Base-by-base conservation (phyloP, 2,797 vertebrate genomes). In the Girardinus metallicus region DNA sequence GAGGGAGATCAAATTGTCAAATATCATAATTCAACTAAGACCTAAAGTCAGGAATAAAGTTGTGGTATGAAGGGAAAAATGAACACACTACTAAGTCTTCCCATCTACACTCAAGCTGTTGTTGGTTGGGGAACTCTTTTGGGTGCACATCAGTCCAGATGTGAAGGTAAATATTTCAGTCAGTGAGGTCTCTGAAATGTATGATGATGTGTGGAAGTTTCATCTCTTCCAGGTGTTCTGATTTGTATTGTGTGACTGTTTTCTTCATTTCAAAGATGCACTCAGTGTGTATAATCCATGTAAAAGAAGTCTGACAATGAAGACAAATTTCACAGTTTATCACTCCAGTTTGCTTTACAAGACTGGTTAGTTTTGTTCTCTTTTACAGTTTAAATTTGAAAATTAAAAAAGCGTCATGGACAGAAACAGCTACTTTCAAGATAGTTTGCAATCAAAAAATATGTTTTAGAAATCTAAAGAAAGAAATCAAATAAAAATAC, bases 1-100 rank as follows among this genome's bases (percentile, higher is more conserved):
- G 74, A 93, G 23, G 21, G 39, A 70, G 77, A 83, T 83, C 82
- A 87, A 77, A 88, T 73, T 76, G 83, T 91, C 53, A 93, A 76
- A 88, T 73, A 75, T 83, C 83, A 79, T 41, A 80, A 26, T 82
- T 80, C 55, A 78, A 77, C 75, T 39, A 49, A 78, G 76, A 74
- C 29, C 51, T 80, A 75, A 55, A 74, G 75, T 43, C 21, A 70
- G 31, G 15, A 9, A 51, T 70, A 29, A 64, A 87, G 68, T 49
- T 55, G 21, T 1, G 47, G 26, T 23, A 73, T 83, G 64, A 36
- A 77, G 31, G n/a, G 62, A 49, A 43, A 6, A 78, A 83, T 72
- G 3, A 51, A 76, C 16, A 73, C 34, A 62, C 26, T 34, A 36
- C 36, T 41, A 39, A 51, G 39, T 31, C 36, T 66, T 64, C 21